Evolutionary conservation across 2,797 vertebrate species (phyloP).

Genomic region (Notoglanidium macrostoma): DNA sequence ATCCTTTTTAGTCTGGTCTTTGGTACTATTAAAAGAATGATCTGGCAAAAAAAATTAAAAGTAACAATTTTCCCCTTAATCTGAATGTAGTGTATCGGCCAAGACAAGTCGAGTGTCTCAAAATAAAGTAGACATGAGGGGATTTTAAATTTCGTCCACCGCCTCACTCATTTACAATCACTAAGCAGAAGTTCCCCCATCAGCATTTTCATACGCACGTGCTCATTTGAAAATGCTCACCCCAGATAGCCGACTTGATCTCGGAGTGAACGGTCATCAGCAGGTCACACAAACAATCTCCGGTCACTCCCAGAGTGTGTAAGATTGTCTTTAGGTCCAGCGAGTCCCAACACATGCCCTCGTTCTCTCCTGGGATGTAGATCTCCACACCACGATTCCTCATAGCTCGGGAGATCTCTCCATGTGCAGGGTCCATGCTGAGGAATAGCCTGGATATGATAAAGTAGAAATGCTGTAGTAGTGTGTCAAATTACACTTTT

Average conservation of each 20-base stretch:
- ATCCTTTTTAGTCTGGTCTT: too few relatives aligned
- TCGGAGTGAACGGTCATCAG: constrained; percentile 84
- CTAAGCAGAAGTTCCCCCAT: not conserved
- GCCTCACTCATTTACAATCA: too few relatives aligned
- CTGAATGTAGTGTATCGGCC: not conserved
- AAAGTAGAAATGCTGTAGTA: too few relatives aligned
- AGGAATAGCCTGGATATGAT: constrained; percentile 83
- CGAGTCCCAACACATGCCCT: constrained; percentile 75
- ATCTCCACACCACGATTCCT: constrained; percentile 95
- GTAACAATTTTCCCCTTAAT: not conserved
- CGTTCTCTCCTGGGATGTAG: constrained; percentile 85
- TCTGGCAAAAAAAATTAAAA: not conserved
- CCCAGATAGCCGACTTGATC: constrained; percentile 79
- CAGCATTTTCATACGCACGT: not conserved
- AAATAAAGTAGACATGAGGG: too few relatives aligned
- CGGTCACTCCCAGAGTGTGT: constrained; percentile 84
- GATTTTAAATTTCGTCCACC: not conserved
- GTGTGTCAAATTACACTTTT: not conserved
- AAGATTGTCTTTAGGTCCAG: constrained; percentile 88
- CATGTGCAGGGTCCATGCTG: constrained; percentile 91
- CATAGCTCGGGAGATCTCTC: constrained; percentile 98
- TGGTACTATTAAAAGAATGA: too few relatives aligned
- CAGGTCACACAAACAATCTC: constrained; percentile 84
- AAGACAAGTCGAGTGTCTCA: not conserved
- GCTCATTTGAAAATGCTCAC: constrained; percentile 66